Percentiles rank a stretch among this genome's conserved stretches.
phyloP scores from a whole-genome alignment of 2,113 vertebrate genomes.

The Alectura lathami region DNA sequence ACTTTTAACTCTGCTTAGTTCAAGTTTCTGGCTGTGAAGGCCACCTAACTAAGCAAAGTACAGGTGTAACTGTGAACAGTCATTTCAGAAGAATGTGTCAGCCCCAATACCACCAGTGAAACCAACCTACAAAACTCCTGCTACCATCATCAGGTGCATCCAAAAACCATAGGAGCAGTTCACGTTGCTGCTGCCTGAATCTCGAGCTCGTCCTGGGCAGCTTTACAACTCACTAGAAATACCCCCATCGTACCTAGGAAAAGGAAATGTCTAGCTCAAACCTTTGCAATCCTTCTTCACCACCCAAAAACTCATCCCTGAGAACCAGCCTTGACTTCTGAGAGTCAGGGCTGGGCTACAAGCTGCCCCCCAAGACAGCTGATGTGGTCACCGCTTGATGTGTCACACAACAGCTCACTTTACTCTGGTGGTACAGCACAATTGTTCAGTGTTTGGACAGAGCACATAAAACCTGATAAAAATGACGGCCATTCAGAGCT shows the following conservation, averaged over 20 bases:
- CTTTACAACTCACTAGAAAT: neutral
- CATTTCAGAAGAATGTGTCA: neutral
- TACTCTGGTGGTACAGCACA: neutral
- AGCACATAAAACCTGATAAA: slow-evolving; percentile 14
- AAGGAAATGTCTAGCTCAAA: neutral
- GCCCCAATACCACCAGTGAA: neutral
- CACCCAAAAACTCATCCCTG: neutral
- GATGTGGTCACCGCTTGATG: neutral
- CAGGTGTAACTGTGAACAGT: neutral
- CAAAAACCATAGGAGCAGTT: neutral
- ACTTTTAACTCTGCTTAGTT: neutral
- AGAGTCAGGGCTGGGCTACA: neutral
- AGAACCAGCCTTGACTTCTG: neutral
- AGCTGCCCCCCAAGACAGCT: neutral
- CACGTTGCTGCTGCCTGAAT: neutral
- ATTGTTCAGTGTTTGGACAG: neutral
- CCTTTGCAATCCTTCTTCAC: neutral
- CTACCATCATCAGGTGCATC: neutral
- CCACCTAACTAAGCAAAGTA: neutral
- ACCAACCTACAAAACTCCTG: neutral
- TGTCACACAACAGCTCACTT: neutral
- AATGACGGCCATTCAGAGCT: slow-evolving; percentile 5
- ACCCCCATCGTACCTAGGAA: neutral
- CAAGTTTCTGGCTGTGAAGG: neutral
- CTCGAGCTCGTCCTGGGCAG: neutral